phyloP scores from a whole-genome alignment of 2,113 vertebrate species.

The Platichthys stellatus region DNA sequence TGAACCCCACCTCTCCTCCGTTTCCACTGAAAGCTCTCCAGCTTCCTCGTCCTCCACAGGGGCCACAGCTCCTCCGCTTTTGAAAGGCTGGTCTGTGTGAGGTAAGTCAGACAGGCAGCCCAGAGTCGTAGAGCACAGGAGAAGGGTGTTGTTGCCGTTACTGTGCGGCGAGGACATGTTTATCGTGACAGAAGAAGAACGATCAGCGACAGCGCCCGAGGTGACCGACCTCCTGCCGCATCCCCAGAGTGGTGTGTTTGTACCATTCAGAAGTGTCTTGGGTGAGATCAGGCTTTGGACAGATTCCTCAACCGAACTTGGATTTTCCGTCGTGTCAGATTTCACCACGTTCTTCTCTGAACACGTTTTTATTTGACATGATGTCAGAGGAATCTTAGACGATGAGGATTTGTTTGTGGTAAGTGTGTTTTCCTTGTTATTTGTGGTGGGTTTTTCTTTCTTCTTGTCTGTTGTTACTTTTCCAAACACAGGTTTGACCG shows the following conservation, averaged over 20 bases:
- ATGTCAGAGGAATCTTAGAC: conserved; percentile 6
- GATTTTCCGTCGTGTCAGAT: neutral
- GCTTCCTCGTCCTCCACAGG: conserved; percentile 73
- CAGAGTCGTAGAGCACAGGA: conserved; percentile 87
- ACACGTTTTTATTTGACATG: conserved; percentile 14
- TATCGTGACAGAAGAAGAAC: conserved; percentile 18
- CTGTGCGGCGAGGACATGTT: conserved; percentile 18
- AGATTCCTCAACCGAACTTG: neutral
- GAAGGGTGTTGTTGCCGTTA: conserved; percentile 49
- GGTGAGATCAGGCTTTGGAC: conserved; percentile 59
- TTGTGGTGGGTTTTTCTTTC: conserved; percentile 9
- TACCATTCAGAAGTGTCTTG: conserved; percentile 65
- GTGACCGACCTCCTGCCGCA: neutral
- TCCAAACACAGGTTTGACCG: conserved; percentile 46
- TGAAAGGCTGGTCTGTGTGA: conserved; percentile 56
- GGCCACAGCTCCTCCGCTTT: conserved; percentile 68
- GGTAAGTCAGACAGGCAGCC: conserved; percentile 74
- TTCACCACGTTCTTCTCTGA: neutral
- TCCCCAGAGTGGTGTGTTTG: conserved; percentile 15
- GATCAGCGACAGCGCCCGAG: neutral
- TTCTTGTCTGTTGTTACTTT: conserved; percentile 23
- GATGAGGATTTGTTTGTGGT: neutral
- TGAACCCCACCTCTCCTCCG: conserved; percentile 72
- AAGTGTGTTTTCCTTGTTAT: conserved; percentile 1
- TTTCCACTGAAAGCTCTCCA: conserved; percentile 72